Evolutionary conservation across 2,888 invertebrate species (phyloP), one percentile per base, ranked within the genome.

Genomic region (Cylindroiulus punctatus): DNA sequence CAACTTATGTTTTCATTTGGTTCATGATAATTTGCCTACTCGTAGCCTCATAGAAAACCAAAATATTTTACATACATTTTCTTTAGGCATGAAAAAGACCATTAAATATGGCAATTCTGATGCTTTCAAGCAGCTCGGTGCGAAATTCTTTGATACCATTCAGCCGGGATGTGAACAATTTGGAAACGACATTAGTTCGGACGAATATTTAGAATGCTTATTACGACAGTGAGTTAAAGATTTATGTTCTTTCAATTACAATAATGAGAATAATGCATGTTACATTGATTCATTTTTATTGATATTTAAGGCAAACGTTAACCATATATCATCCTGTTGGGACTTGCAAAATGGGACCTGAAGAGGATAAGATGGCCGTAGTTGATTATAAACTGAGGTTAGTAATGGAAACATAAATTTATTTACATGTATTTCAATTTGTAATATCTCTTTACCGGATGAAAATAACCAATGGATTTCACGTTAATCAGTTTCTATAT

Each of bases 241-340:
- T 30, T 8, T 5, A 30, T 30, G 30, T 14, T 76, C 17, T 44
- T n/a, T 17, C 0, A 14, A 17, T 47, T n/a, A n/a, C n/a, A 36
- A 36, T 36, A 36, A 36, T 36, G 7, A 7, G 2, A 36, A 26
- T 17, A 30, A 19, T 26, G 10, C n/a, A 65, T 26, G 26, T 52
- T 12, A 26, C 65, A 26, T 4, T 26, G 12, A 65, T 0, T 26
- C 8, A 17, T 14, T 76, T 14, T 44, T 10, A 44, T 44, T 44
- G 10, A 12, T 14, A 30, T 76, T 76, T 76, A 10, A 76, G 76
- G 0, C 76, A 76, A 30, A 30, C 84, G 12, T 4, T 36, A 4
- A 36, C 91, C 82, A 91, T 92, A 19, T 92, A 92, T 88, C 92
- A 92, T 88, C 92, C 92, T 14, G 92, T 91, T 8, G 92, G 92